Evolutionary conservation across 2,888 invertebrate genomes (phyloP).

Genomic region (Meloe dianella): DNA sequence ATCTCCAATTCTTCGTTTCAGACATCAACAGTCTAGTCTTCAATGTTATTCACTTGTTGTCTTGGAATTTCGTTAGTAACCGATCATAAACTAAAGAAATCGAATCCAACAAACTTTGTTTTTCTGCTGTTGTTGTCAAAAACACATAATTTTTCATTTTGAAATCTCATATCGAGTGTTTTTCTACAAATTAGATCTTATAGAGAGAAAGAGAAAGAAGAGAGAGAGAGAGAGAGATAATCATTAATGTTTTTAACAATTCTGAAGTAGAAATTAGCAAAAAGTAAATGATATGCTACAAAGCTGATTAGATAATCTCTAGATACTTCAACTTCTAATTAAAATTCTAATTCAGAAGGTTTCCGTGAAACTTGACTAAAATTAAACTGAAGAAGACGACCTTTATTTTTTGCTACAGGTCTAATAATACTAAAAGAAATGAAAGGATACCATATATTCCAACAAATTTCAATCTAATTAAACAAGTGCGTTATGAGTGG

Average conservation of each 20-base stretch:
- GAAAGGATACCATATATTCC: background rate
- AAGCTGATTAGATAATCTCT: background rate
- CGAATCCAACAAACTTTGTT: background rate
- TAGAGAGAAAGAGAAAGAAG: no score
- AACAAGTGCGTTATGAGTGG: background rate
- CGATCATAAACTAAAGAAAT: background rate
- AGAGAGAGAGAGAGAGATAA: background rate
- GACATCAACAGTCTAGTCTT: background rate
- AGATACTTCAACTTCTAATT: background rate
- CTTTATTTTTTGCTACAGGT: background rate
- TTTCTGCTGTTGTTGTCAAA: background rate
- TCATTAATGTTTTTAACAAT: background rate
- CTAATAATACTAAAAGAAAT: background rate
- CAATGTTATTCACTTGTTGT: background rate
- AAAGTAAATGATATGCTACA: background rate
- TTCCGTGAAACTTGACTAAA: background rate
- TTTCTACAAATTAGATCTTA: no score
- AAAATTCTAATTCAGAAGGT: background rate
- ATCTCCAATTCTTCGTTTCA: background rate
- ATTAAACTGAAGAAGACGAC: background rate
- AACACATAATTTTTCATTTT: background rate
- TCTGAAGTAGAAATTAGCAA: background rate
- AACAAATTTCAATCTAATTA: background rate
- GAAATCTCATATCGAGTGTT: background rate
- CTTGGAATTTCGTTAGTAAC: background rate